Percentiles rank a stretch among this genome's conserved stretches.
These are phyloP conservation scores for Platypus cylindrus DNA, from an alignment of 2,888 invertebrate genomes.

Conservation along the genomic window DNA sequence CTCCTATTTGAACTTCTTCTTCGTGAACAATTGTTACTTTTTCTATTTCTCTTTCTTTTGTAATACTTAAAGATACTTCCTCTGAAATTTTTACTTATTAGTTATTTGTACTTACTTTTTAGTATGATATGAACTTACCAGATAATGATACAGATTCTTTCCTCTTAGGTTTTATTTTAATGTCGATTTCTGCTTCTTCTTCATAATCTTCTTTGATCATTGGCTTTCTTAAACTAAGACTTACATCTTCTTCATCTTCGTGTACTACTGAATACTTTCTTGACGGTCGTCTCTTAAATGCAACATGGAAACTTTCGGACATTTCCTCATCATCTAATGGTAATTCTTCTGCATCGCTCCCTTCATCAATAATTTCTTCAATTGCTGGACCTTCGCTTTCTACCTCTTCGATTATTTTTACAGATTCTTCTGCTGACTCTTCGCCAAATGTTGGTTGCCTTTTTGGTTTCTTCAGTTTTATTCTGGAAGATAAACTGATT, in stretches of 20 bases:
- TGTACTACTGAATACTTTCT: constrained; percentile 48
- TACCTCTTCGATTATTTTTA: constrained; percentile 52
- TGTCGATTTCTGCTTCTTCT: constrained; percentile 49
- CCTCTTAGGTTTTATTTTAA: constrained; percentile 58
- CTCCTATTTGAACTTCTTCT: constrained; percentile 51
- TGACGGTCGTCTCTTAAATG: constrained; percentile 36
- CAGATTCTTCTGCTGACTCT: constrained; percentile 64
- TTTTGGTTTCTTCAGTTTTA: constrained; percentile 61
- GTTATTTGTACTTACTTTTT: neutral
- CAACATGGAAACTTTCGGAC: constrained; percentile 40
- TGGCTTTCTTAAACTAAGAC: constrained; percentile 39
- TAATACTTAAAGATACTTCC: constrained; percentile 36
- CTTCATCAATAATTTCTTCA: constrained; percentile 55
- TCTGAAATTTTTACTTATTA: constrained; percentile 24
- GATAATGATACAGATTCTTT: constrained; percentile 49
- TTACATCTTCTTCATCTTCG: constrained; percentile 48
- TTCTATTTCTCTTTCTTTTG: constrained; percentile 33
- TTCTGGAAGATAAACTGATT: constrained; percentile 73
- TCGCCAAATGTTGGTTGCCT: constrained; percentile 58
- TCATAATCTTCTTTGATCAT: constrained; percentile 40
- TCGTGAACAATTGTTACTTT: constrained; percentile 27
- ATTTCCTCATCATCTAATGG: constrained; percentile 41
- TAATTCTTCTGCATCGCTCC: constrained; percentile 43
- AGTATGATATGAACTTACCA: constrained; percentile 35
- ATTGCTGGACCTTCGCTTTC: constrained; percentile 47